Evolutionary conservation across 2,113 vertebrate genomes (phyloP).

Genomic region (Caracal caracal): DNA sequence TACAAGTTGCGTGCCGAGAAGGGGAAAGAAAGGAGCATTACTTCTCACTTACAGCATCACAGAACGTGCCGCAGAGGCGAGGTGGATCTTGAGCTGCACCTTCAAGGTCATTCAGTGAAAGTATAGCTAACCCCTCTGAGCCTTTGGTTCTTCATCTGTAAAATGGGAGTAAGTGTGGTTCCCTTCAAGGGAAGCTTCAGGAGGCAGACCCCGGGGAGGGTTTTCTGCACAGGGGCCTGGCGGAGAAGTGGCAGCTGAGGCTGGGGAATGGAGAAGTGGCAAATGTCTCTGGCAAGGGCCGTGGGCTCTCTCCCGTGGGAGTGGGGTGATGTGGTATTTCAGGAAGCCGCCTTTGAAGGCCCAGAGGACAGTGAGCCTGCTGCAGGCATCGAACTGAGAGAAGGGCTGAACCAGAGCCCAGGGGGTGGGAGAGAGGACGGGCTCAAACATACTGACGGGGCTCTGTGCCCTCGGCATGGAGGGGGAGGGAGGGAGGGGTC

Average conservation of each 20-base stretch:
- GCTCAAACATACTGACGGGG: rapidly evolving
- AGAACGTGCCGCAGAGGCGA: rapidly evolving
- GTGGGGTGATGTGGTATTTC: rapidly evolving
- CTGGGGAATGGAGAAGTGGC: not conserved
- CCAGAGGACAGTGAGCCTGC: not conserved
- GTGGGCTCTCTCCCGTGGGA: not conserved
- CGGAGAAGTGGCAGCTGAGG: not conserved
- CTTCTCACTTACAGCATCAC: not conserved
- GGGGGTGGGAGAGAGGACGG: not conserved
- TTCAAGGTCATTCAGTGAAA: too few species aligned
- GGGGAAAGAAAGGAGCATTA: not conserved
- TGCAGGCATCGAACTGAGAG: not conserved
- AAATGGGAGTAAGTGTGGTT: too few species aligned
- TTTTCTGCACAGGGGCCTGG: not conserved
- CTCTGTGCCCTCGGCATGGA: not conserved
- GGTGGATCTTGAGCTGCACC: not conserved
- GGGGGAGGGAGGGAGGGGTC: not conserved
- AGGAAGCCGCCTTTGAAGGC: not conserved
- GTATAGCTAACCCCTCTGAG: too few species aligned
- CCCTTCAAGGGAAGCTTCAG: not conserved
- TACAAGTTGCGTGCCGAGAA: not conserved
- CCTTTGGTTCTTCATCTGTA: too few species aligned
- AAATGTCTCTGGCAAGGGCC: not conserved
- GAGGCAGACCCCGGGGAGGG: not conserved
- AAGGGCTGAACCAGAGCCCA: not conserved